Evolutionary conservation across 2,797 vertebrate genomes (phyloP).

Genomic region (Lepus oiostolus): DNA sequence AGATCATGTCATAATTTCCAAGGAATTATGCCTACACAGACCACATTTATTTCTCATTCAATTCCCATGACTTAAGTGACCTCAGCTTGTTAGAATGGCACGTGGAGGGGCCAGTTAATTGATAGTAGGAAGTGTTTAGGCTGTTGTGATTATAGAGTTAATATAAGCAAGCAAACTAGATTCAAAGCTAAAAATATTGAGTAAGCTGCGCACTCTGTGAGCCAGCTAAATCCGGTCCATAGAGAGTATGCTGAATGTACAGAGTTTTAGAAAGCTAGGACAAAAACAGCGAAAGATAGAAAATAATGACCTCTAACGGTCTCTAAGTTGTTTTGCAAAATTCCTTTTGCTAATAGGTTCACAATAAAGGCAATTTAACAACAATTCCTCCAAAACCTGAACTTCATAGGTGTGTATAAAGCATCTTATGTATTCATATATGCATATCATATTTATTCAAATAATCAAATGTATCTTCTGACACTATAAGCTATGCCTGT

Average conservation of each 20-base stretch:
- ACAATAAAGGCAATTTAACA: conserved; percentile 28
- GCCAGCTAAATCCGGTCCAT: neutral
- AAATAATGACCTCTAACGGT: neutral
- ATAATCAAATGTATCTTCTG: conserved; percentile 46
- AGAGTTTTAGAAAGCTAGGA: neutral
- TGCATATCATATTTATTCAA: neutral
- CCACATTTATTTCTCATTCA: conserved; percentile 13
- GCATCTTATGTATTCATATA: neutral
- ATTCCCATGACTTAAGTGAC: neutral
- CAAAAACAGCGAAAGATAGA: neutral
- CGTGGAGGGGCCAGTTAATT: neutral
- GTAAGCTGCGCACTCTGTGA: neutral
- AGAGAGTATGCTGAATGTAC: neutral
- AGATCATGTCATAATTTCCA: conserved; percentile 49
- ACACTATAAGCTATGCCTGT: conserved; percentile 20
- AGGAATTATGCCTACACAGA: neutral
- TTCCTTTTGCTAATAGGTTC: neutral
- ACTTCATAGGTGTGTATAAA: conserved; percentile 47
- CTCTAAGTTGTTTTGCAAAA: conserved; percentile 49
- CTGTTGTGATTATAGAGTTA: neutral
- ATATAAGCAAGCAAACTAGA: neutral
- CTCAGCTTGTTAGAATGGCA: neutral
- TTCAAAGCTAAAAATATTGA: conserved; percentile 1
- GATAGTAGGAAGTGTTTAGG: neutral
- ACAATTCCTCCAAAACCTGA: conserved; percentile 23